Evolutionary conservation across 2,797 vertebrate genomes (phyloP).

Genomic region (Nannoperca australis): DNA sequence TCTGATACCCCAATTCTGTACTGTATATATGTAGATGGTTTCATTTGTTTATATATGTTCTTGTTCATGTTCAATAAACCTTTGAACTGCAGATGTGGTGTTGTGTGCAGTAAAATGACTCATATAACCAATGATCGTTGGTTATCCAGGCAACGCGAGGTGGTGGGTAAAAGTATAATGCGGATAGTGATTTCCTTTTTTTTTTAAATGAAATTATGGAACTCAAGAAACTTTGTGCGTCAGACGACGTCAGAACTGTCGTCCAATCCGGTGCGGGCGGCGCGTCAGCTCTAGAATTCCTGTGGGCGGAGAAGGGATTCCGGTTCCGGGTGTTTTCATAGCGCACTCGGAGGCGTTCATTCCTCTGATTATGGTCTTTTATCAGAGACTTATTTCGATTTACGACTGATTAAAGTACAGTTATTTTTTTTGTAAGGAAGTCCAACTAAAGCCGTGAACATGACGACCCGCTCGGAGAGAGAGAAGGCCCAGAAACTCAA

Average conservation of each 20-base stretch:
- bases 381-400: conserved; percentile 55
- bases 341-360: conserved; percentile 59
- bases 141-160: not conserved
- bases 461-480: conserved; percentile 96
- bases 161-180: not conserved
- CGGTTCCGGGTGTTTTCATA: conserved; percentile 85
- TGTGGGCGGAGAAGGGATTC: conserved; percentile 81
- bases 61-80: conserved; percentile 35
- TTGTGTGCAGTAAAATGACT: not conserved
- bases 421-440: conserved; percentile 37
- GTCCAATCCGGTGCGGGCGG: conserved; percentile 69
- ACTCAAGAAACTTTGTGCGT: conserved; percentile 31
- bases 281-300: conserved; percentile 67
- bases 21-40: conserved; percentile 17
- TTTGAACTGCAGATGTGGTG: not conserved
- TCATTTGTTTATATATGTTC: conserved; percentile 15
- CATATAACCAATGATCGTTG: not conserved
- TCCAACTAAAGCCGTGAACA: conserved; percentile 65
- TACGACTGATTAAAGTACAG: conserved; percentile 48
- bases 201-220: conserved; percentile 18
- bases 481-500: conserved; percentile 98
- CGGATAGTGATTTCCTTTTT: not conserved
- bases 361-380: conserved; percentile 80
- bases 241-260: conserved; percentile 40
- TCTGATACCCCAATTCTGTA: not conserved